Percentiles rank a stretch among this genome's conserved stretches.
Conservation (phyloP, 2,888 invertebrate species). For the Erpobdella octoculata region DNA sequence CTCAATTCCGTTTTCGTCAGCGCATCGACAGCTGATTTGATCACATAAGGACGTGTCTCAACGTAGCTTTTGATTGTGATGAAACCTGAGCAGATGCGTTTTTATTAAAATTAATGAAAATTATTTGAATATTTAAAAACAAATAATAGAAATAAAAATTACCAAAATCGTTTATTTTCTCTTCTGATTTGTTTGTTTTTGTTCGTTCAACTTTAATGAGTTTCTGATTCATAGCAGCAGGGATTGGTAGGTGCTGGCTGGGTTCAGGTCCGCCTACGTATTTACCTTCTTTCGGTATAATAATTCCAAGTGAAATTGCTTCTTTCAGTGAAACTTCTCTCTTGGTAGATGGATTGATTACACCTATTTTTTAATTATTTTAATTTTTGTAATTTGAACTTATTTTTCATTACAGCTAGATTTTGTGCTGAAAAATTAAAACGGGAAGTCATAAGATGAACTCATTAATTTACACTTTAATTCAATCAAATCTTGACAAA, state of each 20-base stretch:
- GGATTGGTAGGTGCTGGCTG: conserved; percentile 39
- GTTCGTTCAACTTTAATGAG: conserved; percentile 43
- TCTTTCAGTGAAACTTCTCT: conserved; percentile 35
- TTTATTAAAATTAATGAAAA: too few species aligned
- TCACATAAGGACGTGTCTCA: conserved; percentile 44
- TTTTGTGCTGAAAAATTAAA: too few species aligned
- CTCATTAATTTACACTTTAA: too few species aligned
- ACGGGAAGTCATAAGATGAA: too few species aligned
- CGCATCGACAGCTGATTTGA: conserved; percentile 32
- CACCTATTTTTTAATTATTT: conserved; percentile 19
- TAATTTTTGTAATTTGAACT: too few species aligned
- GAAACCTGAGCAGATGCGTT: conserved; percentile 35
- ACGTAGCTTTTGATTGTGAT: conserved; percentile 45
- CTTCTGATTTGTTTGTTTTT: conserved; percentile 44
- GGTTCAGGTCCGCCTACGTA: conserved; percentile 32
- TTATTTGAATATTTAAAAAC: too few species aligned
- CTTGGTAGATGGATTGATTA: conserved; percentile 34
- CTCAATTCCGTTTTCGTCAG: conserved; percentile 30
- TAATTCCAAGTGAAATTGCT: conserved; percentile 35
- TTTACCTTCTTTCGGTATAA: conserved; percentile 34
- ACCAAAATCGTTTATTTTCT: conserved; percentile 47
- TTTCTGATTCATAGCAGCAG: conserved; percentile 47
- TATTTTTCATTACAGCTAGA: too few species aligned
- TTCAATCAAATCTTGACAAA: too few species aligned
- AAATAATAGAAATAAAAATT: neutral